Evolutionary conservation across 2,797 vertebrate genomes (phyloP).

Genomic region (Enteromius viviparus): DNA sequence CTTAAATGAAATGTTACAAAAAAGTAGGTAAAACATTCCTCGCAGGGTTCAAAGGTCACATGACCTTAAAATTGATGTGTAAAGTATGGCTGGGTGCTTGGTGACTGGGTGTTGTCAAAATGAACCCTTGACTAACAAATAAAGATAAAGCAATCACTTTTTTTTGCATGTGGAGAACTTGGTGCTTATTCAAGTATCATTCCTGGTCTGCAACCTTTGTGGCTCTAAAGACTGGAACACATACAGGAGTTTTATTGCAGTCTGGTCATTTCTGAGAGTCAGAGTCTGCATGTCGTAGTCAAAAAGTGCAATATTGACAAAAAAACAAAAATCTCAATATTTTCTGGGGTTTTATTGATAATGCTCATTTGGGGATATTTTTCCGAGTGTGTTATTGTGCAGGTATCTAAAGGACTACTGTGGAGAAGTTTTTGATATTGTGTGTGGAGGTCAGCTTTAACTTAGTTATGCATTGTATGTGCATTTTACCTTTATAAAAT

Average conservation of each 20-base stretch:
- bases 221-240: neutral
- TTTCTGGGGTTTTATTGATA: neutral
- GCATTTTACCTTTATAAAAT: too few species aligned
- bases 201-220: neutral
- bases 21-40: neutral
- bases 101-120: neutral
- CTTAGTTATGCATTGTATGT: too few species aligned
- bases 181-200: neutral
- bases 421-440: too few species aligned
- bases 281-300: neutral
- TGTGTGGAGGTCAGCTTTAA: too few species aligned
- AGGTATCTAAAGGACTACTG: too few species aligned
- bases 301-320: neutral
- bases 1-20: neutral
- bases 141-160: neutral
- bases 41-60: neutral
- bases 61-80: neutral
- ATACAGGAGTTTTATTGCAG: neutral
- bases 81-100: neutral
- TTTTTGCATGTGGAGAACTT: neutral
- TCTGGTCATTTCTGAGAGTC: neutral
- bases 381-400: too few species aligned
- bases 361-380: too few species aligned
- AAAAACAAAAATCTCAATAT: too few species aligned
- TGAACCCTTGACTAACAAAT: neutral